A percentile compares a stretch with the other conserved stretches of the same genome.
phyloP scores from a whole-genome alignment of 2,888 invertebrate species.

The Phytoseiulus persimilis region DNA sequence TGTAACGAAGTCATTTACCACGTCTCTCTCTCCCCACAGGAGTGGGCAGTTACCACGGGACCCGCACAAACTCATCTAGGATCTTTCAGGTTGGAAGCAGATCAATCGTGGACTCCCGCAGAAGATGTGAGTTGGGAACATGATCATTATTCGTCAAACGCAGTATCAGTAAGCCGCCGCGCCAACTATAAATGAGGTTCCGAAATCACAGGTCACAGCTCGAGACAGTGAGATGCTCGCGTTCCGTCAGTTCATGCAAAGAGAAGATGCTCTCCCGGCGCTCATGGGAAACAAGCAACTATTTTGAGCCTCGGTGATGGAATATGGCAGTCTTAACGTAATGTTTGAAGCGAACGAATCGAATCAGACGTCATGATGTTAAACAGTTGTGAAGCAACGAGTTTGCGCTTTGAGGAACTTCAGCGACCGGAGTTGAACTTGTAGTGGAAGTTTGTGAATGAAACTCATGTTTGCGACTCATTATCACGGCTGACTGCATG shows the following conservation, averaged over 20 bases:
- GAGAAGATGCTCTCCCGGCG: neutral
- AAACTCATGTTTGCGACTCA: too few relatives aligned
- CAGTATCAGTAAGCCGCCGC: too few relatives aligned
- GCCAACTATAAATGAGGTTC: neutral
- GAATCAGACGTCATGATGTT: too few relatives aligned
- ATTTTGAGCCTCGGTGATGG: too few relatives aligned
- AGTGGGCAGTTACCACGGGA: conserved; percentile 13
- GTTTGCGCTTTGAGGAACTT: too few relatives aligned
- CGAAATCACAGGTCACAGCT: neutral
- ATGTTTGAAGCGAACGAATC: too few relatives aligned
- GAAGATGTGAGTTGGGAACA: neutral
- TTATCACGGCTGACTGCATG: too few relatives aligned
- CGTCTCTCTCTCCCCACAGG: neutral
- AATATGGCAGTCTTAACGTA: too few relatives aligned
- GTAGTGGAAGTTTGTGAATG: too few relatives aligned
- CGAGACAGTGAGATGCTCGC: neutral
- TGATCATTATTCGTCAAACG: neutral
- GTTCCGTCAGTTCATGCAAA: neutral
- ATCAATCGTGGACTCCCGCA: conserved; percentile 23
- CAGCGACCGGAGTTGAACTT: too few relatives aligned
- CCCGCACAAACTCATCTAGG: conserved; percentile 20
- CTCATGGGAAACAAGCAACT: neutral
- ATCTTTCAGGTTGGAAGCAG: conserved; percentile 12
- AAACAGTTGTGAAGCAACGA: too few relatives aligned
- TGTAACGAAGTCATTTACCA: neutral